A percentile compares a stretch with the other conserved stretches of the same genome.
phyloP scores from a whole-genome alignment of 2,888 invertebrate genomes.

The Caradrina kadenii region DNA sequence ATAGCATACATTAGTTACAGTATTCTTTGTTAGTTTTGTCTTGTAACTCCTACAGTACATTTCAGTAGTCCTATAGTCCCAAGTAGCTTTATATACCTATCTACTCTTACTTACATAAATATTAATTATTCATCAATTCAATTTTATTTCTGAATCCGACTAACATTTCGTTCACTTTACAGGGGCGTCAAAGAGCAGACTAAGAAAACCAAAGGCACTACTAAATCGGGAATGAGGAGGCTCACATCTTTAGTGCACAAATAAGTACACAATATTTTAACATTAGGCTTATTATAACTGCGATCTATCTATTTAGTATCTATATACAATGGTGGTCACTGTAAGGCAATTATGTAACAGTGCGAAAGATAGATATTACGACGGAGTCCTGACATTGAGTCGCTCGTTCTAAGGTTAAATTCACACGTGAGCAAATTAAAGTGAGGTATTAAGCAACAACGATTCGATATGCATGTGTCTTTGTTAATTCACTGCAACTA shows the following conservation, averaged over 20 bases:
- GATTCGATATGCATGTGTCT: conserved; percentile 50
- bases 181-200: conserved; percentile 88
- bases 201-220: conserved; percentile 86
- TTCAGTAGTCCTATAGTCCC: not conserved
- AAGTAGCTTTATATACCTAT: conserved; percentile 12
- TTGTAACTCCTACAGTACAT: not conserved
- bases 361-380: conserved; percentile 50
- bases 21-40: not conserved
- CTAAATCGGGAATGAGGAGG: conserved; percentile 83
- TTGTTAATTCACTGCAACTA: conserved; percentile 36
- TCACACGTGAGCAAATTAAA: conserved; percentile 10
- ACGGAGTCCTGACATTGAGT: conserved; percentile 15
- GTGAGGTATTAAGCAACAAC: conserved; percentile 20
- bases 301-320: conserved; percentile 60
- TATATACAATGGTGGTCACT: conserved; percentile 57
- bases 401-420: conserved; percentile 20
- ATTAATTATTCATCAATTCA: conserved; percentile 1
- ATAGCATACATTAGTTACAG: conserved; percentile 1
- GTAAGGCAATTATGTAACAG: conserved; percentile 40
- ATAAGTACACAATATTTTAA: conserved; percentile 74
- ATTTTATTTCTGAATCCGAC: not conserved
- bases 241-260: conserved; percentile 87
- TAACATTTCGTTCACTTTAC: conserved; percentile 62
- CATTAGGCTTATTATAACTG: conserved; percentile 65
- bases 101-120: not conserved